Percentiles rank a stretch among this genome's conserved stretches.
Evolutionary conservation across 2,888 invertebrate species (phyloP).

Genomic region (Electrophaes corylata): DNA sequence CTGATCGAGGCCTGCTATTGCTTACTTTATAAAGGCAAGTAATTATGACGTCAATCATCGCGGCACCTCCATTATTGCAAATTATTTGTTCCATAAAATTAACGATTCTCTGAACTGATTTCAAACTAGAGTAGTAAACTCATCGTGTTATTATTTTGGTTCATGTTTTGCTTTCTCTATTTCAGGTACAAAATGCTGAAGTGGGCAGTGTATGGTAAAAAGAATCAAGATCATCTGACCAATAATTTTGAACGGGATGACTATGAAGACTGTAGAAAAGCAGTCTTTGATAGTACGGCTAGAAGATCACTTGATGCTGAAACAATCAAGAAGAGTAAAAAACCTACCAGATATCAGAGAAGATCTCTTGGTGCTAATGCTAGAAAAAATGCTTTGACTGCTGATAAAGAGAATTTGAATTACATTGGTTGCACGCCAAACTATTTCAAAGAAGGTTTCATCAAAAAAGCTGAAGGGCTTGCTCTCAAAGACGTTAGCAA

Average conservation of each 20-base stretch:
- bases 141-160: neutral
- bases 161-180: constrained; percentile 41
- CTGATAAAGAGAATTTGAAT: constrained; percentile 79
- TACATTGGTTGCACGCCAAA: constrained; percentile 84
- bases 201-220: constrained; percentile 84
- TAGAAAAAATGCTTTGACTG: constrained; percentile 60
- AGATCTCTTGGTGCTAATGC: constrained; percentile 70
- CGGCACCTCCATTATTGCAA: constrained; percentile 3
- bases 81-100: neutral
- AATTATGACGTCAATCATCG: constrained; percentile 8
- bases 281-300: constrained; percentile 53
- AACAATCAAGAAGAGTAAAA: constrained; percentile 73
- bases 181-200: constrained; percentile 84
- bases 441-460: constrained; percentile 84
- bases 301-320: constrained; percentile 73
- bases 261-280: constrained; percentile 50
- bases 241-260: constrained; percentile 53
- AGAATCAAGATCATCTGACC: constrained; percentile 64
- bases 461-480: constrained; percentile 78
- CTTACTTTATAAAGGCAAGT: constrained; percentile 7
- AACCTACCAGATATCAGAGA: constrained; percentile 77
- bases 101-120: neutral
- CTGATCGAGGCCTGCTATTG: constrained; percentile 2
- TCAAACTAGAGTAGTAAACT: neutral
- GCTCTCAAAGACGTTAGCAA: constrained; percentile 86